phyloP scores from a whole-genome alignment of 2,888 invertebrate genomes.

The Parnassius mnemosyne region DNA sequence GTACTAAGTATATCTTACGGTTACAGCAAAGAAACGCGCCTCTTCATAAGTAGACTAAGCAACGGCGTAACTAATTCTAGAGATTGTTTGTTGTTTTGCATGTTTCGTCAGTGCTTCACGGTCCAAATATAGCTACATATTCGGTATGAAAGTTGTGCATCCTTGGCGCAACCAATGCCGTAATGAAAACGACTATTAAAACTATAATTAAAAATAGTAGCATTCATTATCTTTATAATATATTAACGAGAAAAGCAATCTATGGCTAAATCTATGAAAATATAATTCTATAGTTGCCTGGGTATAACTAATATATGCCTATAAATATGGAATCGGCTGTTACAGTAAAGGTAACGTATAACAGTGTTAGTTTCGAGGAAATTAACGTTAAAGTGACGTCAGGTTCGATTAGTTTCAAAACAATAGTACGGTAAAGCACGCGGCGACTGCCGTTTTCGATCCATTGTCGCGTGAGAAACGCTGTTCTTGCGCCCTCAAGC shows the following conservation, averaged over 20 bases:
- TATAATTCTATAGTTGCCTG: neutral
- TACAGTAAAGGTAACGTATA: slow-evolving; percentile 14
- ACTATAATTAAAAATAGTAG: neutral
- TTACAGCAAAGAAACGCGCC: slow-evolving; percentile 67
- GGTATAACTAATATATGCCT: neutral
- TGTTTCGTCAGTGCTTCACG: slow-evolving; percentile 80
- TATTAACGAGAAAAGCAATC: too few relatives aligned
- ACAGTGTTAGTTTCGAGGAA: slow-evolving; percentile 48
- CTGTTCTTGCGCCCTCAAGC: slow-evolving; percentile 54
- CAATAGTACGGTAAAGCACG: slow-evolving; percentile 67
- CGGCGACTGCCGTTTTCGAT: slow-evolving; percentile 48
- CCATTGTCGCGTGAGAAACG: slow-evolving; percentile 67
- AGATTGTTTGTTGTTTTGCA: slow-evolving; percentile 80
- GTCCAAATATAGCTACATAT: slow-evolving; percentile 65
- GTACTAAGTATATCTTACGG: slow-evolving; percentile 49
- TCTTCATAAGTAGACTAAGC: slow-evolving; percentile 71
- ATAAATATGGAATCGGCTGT: slow-evolving; percentile 4
- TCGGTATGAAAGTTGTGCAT: slow-evolving; percentile 73
- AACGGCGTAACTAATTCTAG: slow-evolving; percentile 77
- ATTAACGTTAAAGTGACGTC: slow-evolving; percentile 64
- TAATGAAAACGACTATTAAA: slow-evolving; percentile 4
- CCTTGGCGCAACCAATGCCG: slow-evolving; percentile 38
- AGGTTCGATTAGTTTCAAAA: slow-evolving; percentile 63
- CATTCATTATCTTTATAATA: too few relatives aligned
- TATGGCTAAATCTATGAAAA: neutral